A percentile compares a stretch with the other conserved stretches of the same genome.
Conservation (phyloP, 2,888 invertebrate genomes). For the Pelosia muscerda region DNA sequence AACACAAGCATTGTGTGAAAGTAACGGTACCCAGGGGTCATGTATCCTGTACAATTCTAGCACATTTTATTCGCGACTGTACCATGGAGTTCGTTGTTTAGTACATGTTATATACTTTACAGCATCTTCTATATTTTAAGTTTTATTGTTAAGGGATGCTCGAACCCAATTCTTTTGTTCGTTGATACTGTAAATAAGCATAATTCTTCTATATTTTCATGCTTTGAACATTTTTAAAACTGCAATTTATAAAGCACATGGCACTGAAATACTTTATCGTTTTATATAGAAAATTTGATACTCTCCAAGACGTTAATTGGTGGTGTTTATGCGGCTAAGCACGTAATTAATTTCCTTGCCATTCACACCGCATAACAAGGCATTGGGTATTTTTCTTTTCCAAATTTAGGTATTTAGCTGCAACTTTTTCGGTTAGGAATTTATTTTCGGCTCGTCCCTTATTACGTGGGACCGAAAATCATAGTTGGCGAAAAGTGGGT, state of each 20-base stretch:
- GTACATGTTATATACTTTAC: slow-evolving; percentile 39
- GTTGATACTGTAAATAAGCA: background rate
- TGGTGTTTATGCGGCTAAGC: too few species aligned
- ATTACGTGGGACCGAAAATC: too few species aligned
- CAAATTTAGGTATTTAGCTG: too few species aligned
- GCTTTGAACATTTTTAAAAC: background rate
- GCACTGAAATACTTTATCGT: slow-evolving; percentile 21
- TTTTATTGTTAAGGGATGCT: slow-evolving; percentile 17
- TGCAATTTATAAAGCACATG: background rate
- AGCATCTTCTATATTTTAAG: slow-evolving; percentile 34
- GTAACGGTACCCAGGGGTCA: slow-evolving; percentile 71
- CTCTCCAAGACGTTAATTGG: too few species aligned
- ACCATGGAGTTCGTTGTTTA: slow-evolving; percentile 43
- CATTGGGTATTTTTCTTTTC: too few species aligned
- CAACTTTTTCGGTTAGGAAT: too few species aligned
- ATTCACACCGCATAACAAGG: too few species aligned
- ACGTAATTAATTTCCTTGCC: too few species aligned
- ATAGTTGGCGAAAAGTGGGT: too few species aligned
- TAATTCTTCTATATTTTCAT: background rate
- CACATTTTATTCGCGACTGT: slow-evolving; percentile 65
- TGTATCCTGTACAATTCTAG: slow-evolving; percentile 61
- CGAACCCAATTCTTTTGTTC: slow-evolving; percentile 13
- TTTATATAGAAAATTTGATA: too few species aligned
- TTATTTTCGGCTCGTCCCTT: too few species aligned
- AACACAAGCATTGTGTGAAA: slow-evolving; percentile 66